Base-by-base conservation (phyloP, 1,140 invertebrate genomes). In the Lepeophtheirus salmonis region DNA sequence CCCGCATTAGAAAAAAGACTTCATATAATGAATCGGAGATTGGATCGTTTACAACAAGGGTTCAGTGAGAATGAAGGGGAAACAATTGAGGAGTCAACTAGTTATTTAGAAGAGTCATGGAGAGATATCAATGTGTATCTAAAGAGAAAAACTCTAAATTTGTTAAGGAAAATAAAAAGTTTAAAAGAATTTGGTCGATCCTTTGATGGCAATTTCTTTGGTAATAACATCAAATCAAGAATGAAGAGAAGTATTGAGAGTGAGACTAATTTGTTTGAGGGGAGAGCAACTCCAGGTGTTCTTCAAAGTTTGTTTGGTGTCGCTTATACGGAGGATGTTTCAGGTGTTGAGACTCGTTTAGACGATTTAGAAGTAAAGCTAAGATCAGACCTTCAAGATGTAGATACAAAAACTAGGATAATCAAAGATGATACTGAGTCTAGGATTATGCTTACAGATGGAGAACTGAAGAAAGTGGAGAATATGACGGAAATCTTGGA, bases 271-370 rank as follows among this genome's bases (percentile, higher is more conserved):
- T 41, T 41, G 30, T 10, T 41, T 6, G 4, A 50, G 17, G 26
- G 25, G 17, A 6, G 17, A 23, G 16, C 30, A 57, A 57, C n/a
- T 23, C 22, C 23, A 23, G 26, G 55, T 17, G 26, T 57, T 25
- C 55, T 57, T 17, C 23, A 57, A 23, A 57, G 55, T 18, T n/a
- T 57, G 13, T 57, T 57, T 18, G 55, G 55, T 16, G 26, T 57
- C n/a, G 55, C 55, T 2, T 57, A 57, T 41, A 26, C 23, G 3
- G 26, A 57, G 13, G 55, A 57, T 13, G 55, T 57, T 17, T 13
- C 16, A 4, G 26, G 26, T 10, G 55, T 57, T 12, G 26, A 26
- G 55, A 57, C 22, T 16, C 22, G 23, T 1, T 16, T 57, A 14
- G 21, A 26, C 10, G 26, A 17, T 2, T 16, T 57, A 14, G 55